Base-by-base conservation (phyloP, 2,113 vertebrate species). In the Mandrillus leucophaeus region DNA sequence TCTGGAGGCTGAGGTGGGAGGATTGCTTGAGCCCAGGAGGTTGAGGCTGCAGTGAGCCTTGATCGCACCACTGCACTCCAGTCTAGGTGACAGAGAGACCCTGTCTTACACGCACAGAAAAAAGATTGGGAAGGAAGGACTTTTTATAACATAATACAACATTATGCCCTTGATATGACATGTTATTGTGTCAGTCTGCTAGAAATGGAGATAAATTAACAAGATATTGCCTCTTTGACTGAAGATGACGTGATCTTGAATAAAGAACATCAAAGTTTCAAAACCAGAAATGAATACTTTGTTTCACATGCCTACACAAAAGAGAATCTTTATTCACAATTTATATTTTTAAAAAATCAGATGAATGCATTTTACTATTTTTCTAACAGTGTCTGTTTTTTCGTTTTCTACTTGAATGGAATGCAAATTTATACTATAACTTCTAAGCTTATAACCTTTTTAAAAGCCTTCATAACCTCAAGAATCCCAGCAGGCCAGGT, bases 241-340 rank as follows among this genome's bases (percentile, higher is more conserved):
- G 76, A 83, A 95, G 50, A 59, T 80, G 43, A 95, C 52, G 57
- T 32, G 30, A 76, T 45, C 32, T 91, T 64, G 76, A 90, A 93
- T 73, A 93, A 95, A 96, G 23, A 95, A 43, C 7, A 68, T 22
- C 45, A 8, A 90, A 75, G 38, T 95, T 91, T 88, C 82, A 93
- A 79, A 84, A 55, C 40, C 57, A 92, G 72, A 76, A 88, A 73
- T 38, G 25, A 85, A 95, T 81, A 66, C 30, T 91, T 85, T 92
- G 32, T 64, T 86, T 89, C n/a, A 30, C 13, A 23, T 76, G 57
- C 18, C 68, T 61, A 48, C 8, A 18, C 64, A 70, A 23, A 57
- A 61, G n/a, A 82, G 68, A 73, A 81, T 88, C 57, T 25, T 88
- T 89, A 85, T 40, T 70, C 32, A 50, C 4, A 48, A 76, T 92